Evolutionary conservation across 2,888 invertebrate genomes (phyloP).

Genomic region (Thecophora atra): DNA sequence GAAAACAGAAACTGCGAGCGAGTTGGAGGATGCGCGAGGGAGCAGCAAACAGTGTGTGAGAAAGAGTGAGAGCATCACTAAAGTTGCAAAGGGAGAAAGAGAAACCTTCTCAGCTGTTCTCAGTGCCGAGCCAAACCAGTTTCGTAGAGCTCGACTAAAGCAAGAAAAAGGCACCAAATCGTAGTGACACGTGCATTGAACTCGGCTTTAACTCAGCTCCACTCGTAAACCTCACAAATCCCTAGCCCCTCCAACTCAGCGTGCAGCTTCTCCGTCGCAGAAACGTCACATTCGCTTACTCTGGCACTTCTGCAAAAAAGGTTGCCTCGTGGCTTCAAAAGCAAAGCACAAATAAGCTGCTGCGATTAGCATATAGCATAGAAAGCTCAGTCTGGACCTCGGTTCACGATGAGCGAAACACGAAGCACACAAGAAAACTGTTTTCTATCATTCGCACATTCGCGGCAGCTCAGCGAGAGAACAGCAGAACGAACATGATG

Average conservation of each 20-base stretch:
- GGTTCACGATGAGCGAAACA: not conserved
- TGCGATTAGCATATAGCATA: conserved; percentile 13
- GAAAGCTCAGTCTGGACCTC: not conserved
- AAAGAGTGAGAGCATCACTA: not conserved
- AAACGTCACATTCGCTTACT: too few relatives aligned
- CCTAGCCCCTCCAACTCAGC: not conserved
- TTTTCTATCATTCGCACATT: too few relatives aligned
- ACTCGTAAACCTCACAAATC: conserved; percentile 18
- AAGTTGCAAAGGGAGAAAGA: not conserved
- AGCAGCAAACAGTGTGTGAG: not conserved
- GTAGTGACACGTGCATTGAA: conserved; percentile 37
- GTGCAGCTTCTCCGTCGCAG: not conserved
- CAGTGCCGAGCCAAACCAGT: not conserved
- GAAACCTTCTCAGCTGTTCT: not conserved
- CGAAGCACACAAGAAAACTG: too few relatives aligned
- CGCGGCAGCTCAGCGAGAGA: too few relatives aligned
- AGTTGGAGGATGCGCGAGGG: too few relatives aligned
- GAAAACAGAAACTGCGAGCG: not conserved
- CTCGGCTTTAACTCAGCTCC: conserved; percentile 23
- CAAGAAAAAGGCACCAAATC: conserved; percentile 22
- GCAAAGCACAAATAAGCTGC: not conserved
- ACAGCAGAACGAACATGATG: not conserved
- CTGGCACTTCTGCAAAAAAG: not conserved
- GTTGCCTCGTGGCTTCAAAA: not conserved
- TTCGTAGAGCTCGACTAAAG: not conserved